phyloP scores from a whole-genome alignment of 2,888 invertebrate genomes.

The Tupiocoris notatus region DNA sequence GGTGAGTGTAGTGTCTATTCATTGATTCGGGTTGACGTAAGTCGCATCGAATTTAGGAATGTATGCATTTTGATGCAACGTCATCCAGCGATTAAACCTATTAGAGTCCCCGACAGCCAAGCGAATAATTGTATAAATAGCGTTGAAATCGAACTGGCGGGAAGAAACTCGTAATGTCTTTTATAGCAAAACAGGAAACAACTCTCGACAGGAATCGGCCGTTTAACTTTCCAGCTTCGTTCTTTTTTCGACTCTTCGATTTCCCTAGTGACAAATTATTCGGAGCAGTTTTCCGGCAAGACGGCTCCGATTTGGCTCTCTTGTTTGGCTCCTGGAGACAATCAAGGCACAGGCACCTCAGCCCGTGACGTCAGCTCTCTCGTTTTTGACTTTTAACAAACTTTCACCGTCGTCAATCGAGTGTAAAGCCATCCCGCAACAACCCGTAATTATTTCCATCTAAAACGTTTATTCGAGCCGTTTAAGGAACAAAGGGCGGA shows the following conservation, averaged over 20 bases:
- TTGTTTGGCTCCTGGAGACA: not conserved
- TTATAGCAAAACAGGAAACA: constrained; percentile 2
- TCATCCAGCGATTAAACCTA: too few relatives aligned
- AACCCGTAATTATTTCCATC: constrained; percentile 32
- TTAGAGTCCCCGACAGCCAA: too few relatives aligned
- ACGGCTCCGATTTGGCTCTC: too few relatives aligned
- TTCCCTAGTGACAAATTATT: not conserved
- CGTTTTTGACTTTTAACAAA: not conserved
- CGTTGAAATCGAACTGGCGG: not conserved
- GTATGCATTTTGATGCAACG: too few relatives aligned
- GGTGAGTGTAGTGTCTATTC: too few relatives aligned
- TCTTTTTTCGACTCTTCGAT: not conserved
- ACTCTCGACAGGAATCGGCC: constrained; percentile 18
- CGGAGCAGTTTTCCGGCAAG: constrained; percentile 6
- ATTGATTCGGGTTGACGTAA: too few relatives aligned
- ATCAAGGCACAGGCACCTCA: not conserved
- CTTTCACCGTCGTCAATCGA: constrained; percentile 28
- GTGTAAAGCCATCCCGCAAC: constrained; percentile 1
- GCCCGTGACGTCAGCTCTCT: not conserved
- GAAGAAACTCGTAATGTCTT: not conserved
- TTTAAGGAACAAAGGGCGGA: constrained; percentile 8
- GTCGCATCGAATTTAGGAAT: too few relatives aligned
- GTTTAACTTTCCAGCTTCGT: constrained; percentile 33
- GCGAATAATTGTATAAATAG: not conserved
- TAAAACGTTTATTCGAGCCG: constrained; percentile 35